Evolutionary conservation across 2,888 invertebrate genomes (phyloP), one percentile per base, ranked within the genome.

Genomic region (Gastrophysa polygoni): DNA sequence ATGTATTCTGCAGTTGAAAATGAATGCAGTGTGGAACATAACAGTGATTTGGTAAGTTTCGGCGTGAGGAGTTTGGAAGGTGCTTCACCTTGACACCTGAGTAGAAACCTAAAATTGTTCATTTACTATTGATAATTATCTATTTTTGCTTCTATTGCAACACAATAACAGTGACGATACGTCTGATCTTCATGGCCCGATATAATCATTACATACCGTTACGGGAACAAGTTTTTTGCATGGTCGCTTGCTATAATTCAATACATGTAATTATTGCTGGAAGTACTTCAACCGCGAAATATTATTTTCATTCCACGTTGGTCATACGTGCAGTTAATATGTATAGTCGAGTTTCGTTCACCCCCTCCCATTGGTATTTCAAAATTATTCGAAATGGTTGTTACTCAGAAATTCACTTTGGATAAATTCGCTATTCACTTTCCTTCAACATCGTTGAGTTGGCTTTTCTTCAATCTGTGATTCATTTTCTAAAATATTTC

Each of bases 41-140:
- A 85, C 61, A 89, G 88, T 69, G 90, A 90, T 81, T 84, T 91
- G 91, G 91, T 91, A 89, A 89, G 85, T 82, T 78, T 3, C 17
- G 6, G 79, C 18, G 47, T 56, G 16, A 11, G 10, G 10, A 32
- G 2, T 8, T 32, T 24, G 4, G 24, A 24, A 24, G 3, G 24
- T 24, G 4, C 3, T 24, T 24, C 4, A 24, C 3, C 4, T 24
- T 24, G n/a, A n/a, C n/a, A n/a, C n/a, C n/a, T n/a, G n/a, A n/a
- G n/a, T n/a, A n/a, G n/a, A n/a, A n/a, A n/a, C n/a, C n/a, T n/a
- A 24, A 24, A 24, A 24, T 24, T 24, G 24, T 24, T n/a, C n/a
- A n/a, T n/a, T n/a, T n/a, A n/a, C n/a, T n/a, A n/a, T n/a, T n/a
- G n/a, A n/a, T n/a, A n/a, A n/a, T n/a, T n/a, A n/a, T n/a, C n/a